phyloP scores from a whole-genome alignment of 2,888 invertebrate species.

The Phytoseiulus persimilis region DNA sequence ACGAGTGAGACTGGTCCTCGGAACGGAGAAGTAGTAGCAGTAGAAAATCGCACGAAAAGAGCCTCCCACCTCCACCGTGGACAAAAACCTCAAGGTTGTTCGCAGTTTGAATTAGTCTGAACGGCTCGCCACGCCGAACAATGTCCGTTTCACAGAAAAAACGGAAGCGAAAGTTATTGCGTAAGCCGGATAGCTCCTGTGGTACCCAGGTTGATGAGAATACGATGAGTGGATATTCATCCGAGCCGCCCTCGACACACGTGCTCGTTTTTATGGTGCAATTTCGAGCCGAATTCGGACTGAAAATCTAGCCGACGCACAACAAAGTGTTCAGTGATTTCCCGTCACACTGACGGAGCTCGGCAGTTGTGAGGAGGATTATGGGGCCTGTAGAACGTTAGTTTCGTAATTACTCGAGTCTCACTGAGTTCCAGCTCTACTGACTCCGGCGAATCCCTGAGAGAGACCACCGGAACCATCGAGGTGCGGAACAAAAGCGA shows the following conservation, averaged over 20 bases:
- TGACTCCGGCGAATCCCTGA: too few species aligned
- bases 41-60: background rate
- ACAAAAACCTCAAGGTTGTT: background rate
- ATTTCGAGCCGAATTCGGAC: too few species aligned
- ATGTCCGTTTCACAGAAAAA: background rate
- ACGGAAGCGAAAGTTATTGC: background rate
- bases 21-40: background rate
- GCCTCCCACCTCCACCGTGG: background rate
- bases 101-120: background rate
- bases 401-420: too few species aligned
- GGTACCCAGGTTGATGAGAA: background rate
- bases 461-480: too few species aligned
- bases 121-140: background rate
- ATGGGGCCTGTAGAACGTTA: too few species aligned
- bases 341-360: too few species aligned
- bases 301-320: too few species aligned
- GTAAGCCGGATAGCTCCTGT: background rate
- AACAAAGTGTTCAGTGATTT: too few species aligned
- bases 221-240: background rate
- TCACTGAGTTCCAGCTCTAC: too few species aligned
- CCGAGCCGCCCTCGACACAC: background rate
- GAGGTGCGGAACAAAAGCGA: too few species aligned
- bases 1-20: background rate
- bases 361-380: too few species aligned
- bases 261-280: background rate